These are phyloP conservation scores for Platycheirus albimanus DNA, from an alignment of 2,888 invertebrate species.

Conservation along the genomic window DNA sequence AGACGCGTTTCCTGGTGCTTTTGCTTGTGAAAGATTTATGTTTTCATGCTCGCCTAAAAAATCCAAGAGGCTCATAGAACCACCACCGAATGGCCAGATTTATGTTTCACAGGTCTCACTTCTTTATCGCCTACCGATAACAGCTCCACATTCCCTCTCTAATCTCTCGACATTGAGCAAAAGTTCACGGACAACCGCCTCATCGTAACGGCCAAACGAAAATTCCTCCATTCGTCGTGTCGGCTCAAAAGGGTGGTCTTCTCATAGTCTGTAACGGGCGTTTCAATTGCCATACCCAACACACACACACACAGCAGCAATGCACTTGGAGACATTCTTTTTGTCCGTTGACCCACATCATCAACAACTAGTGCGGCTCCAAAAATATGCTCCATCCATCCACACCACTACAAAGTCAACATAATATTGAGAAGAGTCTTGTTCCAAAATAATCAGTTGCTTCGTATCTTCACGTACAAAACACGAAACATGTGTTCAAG, in stretches of 20 bases:
- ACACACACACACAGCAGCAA: slow-evolving; percentile 3
- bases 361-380: slow-evolving; percentile 46
- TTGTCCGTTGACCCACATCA: slow-evolving; percentile 71
- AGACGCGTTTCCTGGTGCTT: no score
- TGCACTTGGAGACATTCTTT: slow-evolving; percentile 55
- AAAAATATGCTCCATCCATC: slow-evolving; percentile 55
- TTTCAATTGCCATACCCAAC: slow-evolving; percentile 31
- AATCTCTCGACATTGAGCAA: slow-evolving; percentile 47
- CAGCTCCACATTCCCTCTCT: slow-evolving; percentile 16
- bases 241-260: slow-evolving; percentile 64
- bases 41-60: no score
- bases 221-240: slow-evolving; percentile 37
- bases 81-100: no score
- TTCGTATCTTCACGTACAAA: background rate
- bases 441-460: slow-evolving; percentile 1
- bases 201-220: slow-evolving; percentile 62
- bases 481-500: background rate
- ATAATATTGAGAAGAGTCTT: slow-evolving; percentile 48
- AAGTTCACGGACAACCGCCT: slow-evolving; percentile 58
- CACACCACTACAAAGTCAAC: slow-evolving; percentile 30
- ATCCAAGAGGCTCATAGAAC: no score
- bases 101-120: no score
- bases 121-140: no score
- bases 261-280: slow-evolving; percentile 63
- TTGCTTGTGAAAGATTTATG: no score